These are phyloP conservation scores for Cirrhinus mrigala DNA, from an alignment of 2,797 vertebrate genomes.

Conservation along the genomic window DNA sequence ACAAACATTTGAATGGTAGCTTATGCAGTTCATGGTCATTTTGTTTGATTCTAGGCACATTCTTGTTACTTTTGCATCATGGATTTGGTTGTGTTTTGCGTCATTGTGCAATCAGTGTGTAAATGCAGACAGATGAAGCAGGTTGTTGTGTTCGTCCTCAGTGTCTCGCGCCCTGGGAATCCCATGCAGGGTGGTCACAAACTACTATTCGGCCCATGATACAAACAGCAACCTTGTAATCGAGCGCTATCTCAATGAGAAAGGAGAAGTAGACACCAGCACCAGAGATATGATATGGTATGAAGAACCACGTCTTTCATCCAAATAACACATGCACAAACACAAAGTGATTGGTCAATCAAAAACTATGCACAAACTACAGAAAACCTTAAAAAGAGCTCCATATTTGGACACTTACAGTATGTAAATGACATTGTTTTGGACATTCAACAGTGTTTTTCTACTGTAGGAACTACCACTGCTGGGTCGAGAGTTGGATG, in stretches of 20 bases:
- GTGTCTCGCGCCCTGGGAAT: constrained; percentile 92
- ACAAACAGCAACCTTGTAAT: constrained; percentile 90
- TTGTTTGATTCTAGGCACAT: background rate
- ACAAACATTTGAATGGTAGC: background rate
- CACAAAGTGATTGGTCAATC: too few species aligned
- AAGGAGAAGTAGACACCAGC: constrained; percentile 63
- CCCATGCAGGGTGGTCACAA: constrained; percentile 90
- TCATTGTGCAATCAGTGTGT: background rate
- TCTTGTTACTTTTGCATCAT: background rate
- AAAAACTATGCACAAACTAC: background rate
- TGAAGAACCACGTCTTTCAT: constrained; percentile 41
- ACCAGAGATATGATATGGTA: constrained; percentile 87
- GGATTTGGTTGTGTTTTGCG: background rate
- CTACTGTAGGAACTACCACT: constrained; percentile 92
- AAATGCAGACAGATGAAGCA: background rate
- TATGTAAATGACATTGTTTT: background rate
- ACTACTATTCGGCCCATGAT: constrained; percentile 93
- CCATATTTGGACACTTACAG: background rate
- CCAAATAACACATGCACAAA: background rate
- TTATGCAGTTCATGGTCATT: background rate
- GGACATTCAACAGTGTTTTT: background rate
- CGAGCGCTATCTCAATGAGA: constrained; percentile 82
- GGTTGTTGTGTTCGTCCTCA: constrained; percentile 62
- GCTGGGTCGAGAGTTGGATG: constrained; percentile 98
- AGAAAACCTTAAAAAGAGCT: too few species aligned